Base-by-base conservation (phyloP, 2,113 vertebrate genomes). In the Pluvialis apricaria region DNA sequence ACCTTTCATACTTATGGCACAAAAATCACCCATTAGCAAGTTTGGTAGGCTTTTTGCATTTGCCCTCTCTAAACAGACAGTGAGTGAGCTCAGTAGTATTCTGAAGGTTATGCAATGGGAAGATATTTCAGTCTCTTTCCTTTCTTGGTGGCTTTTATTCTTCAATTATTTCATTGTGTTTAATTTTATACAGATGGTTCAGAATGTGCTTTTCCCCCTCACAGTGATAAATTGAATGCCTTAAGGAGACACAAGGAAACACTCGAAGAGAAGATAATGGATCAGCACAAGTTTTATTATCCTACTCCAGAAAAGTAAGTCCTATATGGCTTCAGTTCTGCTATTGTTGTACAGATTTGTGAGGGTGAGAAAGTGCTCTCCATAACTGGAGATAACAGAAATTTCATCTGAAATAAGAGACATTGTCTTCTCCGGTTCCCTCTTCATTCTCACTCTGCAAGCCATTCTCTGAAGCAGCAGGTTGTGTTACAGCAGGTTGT, bases 201-300 rank as follows among this genome's bases (percentile, higher is more conserved):
- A 89, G 66, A 47, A 85, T 52, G 15, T 80, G 55, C 44, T 84
- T 94, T 71, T n/a, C 13, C 76, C 78, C 15, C 76, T 84, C 32
- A 49, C 97, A 99, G 99, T 95, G 99, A 99, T 95, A 99, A 99
- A 92, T 87, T 99, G 88, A 99, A 99, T 76, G 97, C 98, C 22
- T 98, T 99, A 68, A 98, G 99, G 42, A 98, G 99, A 72, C 99
- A 99, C 73, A 99, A 99, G 86, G 99, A 99, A 95, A 99, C 99
- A 86, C 97, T 99, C 49, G 99, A 99, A 94, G 99, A 99, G 96
- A 99, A 99, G 97, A 99, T 99, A 96, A 99, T 99, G 99, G 99
- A 99, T 96, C 99, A 99, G 94, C 99, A 99, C 97, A 99, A 99
- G 94, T 99, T 99, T 94, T 99, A 99, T 34, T 99, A 99, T 96